These are phyloP conservation scores for Caenorhabditis elegans DNA, from an alignment of 1,140 invertebrate species.

Conservation along the genomic window WBcel235 BX284602.5:6950001-6950500, in stretches of 20 bases:
- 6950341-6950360: neutral
- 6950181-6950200: constrained; percentile 69
- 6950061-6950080: neutral
- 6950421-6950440: constrained; percentile 57
- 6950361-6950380: neutral
- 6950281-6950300: constrained; percentile 51
- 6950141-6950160: constrained; percentile 66
- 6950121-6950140: constrained; percentile 67
- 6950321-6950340: constrained; percentile 43
- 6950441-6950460: constrained; percentile 52
- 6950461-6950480: constrained; percentile 58
- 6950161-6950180: constrained; percentile 68
- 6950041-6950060: too few relatives aligned
- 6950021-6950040: too few relatives aligned
- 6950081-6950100: constrained; percentile 48
- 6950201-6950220: constrained; percentile 56
- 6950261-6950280: constrained; percentile 36
- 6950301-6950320: constrained; percentile 51
- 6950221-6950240: neutral
- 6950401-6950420: constrained; percentile 57
- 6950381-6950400: constrained; percentile 19
- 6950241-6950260: neutral
- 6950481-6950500: constrained; percentile 56
- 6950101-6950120: constrained; percentile 52
- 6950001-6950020: too few relatives aligned